Conservation (phyloP, 1,140 invertebrate species). For the Leptinotarsa texana region DNA sequence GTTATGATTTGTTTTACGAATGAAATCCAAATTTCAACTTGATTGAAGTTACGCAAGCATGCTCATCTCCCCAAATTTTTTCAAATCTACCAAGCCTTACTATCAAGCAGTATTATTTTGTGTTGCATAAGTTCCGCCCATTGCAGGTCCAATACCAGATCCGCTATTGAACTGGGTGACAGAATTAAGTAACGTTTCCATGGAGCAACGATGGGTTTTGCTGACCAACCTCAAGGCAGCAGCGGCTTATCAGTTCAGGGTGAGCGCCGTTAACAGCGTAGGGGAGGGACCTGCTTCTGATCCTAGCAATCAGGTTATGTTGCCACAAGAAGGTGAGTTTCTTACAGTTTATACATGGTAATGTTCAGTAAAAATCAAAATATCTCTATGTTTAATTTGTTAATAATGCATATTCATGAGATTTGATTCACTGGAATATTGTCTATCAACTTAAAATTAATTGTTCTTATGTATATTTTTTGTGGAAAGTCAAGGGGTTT, state of each 20-base stretch:
- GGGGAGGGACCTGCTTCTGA: slow-evolving; percentile 90
- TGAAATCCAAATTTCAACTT: not conserved
- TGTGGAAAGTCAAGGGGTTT: no score
- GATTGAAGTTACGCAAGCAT: slow-evolving; percentile 29
- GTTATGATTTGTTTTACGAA: not conserved
- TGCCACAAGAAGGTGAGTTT: slow-evolving; percentile 90
- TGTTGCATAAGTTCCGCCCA: slow-evolving; percentile 53
- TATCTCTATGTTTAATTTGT: no score
- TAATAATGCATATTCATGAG: no score
- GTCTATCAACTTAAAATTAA: no score
- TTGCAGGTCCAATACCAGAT: slow-evolving; percentile 78
- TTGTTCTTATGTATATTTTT: no score
- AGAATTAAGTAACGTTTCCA: slow-evolving; percentile 83
- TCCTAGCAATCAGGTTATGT: slow-evolving; percentile 81
- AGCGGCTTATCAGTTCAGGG: slow-evolving; percentile 92
- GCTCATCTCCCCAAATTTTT: slow-evolving; percentile 35
- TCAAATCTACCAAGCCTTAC: slow-evolving; percentile 16
- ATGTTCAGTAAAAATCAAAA: not conserved
- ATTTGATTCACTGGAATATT: no score
- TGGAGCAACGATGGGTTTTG: slow-evolving; percentile 76
- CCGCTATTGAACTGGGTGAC: slow-evolving; percentile 86
- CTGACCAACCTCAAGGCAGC: slow-evolving; percentile 90
- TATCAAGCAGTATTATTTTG: slow-evolving; percentile 43
- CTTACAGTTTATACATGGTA: not conserved
- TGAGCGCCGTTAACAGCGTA: slow-evolving; percentile 93